A percentile compares a stretch with the other conserved stretches of the same genome.
phyloP scores from a whole-genome alignment of 2,797 vertebrate genomes.

The Spinus pinus region DNA sequence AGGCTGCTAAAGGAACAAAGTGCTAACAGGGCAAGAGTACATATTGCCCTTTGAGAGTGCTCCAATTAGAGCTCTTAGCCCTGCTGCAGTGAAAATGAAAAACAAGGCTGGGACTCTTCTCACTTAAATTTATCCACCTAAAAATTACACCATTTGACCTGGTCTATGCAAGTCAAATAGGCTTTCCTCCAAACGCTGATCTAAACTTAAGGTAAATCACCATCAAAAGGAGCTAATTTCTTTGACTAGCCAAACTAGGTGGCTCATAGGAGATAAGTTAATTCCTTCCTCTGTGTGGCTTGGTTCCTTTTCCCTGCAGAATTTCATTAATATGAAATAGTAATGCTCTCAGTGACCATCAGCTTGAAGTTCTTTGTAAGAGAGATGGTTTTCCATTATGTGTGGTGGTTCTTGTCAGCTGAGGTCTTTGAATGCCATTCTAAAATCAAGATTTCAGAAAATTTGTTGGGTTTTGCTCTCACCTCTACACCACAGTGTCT shows the following conservation, averaged over 20 bases:
- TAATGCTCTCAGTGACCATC: background rate
- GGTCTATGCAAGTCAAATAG: background rate
- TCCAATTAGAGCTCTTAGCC: background rate
- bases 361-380: background rate
- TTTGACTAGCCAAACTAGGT: background rate
- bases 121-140: background rate
- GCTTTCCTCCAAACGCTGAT: background rate
- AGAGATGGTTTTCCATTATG: background rate
- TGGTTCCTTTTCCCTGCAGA: background rate
- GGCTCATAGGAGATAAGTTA: background rate
- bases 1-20: slow-evolving; percentile 33
- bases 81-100: background rate
- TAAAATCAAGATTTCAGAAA: background rate
- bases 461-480: background rate
- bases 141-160: background rate
- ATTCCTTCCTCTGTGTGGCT: background rate
- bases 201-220: background rate
- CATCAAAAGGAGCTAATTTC: background rate
- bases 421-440: background rate
- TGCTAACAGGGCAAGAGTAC: background rate
- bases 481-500: fast-evolving
- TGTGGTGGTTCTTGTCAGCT: background rate
- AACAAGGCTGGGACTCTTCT: background rate
- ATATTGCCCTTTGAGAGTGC: background rate
- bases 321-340: background rate